phyloP scores from a whole-genome alignment of 2,888 invertebrate species.

The Chrysotoxum bicinctum region DNA sequence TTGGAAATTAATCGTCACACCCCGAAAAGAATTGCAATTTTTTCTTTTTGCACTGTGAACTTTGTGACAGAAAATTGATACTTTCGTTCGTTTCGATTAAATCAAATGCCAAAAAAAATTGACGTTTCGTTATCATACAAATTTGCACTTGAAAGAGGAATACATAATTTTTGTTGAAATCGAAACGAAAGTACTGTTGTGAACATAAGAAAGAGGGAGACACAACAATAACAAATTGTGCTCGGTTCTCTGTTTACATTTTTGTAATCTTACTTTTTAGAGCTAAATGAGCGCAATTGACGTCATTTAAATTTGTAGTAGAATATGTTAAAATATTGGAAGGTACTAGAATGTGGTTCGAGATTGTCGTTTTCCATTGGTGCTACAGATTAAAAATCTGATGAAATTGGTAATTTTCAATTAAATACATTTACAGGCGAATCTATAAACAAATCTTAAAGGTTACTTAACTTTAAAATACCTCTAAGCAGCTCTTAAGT shows the following conservation, averaged over 20 bases:
- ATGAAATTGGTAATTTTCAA: no score
- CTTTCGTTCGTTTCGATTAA: slow-evolving; percentile 43
- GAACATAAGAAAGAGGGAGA: slow-evolving; percentile 23
- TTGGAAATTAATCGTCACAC: slow-evolving; percentile 57
- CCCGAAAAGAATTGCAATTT: slow-evolving; percentile 58
- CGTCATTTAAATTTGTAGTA: slow-evolving; percentile 19
- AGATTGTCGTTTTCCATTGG: background rate
- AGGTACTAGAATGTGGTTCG: slow-evolving; percentile 30
- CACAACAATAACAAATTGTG: slow-evolving; percentile 62
- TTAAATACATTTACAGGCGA: no score
- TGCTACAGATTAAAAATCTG: no score
- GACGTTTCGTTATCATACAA: slow-evolving; percentile 68
- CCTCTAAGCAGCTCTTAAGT: no score
- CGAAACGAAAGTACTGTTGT: slow-evolving; percentile 38
- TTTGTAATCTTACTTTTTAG: slow-evolving; percentile 22
- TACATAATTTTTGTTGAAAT: slow-evolving; percentile 59
- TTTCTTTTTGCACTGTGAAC: slow-evolving; percentile 56
- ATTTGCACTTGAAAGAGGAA: slow-evolving; percentile 63
- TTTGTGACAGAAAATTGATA: slow-evolving; percentile 55
- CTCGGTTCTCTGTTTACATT: slow-evolving; percentile 68
- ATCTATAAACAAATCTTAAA: no score
- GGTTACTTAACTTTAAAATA: no score
- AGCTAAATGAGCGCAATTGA: slow-evolving; percentile 31
- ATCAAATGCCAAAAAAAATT: slow-evolving; percentile 53
- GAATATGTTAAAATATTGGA: background rate